A percentile compares a stretch with the other conserved stretches of the same genome.
These are phyloP conservation scores for Ectemnius cavifrons DNA, from an alignment of 2,888 invertebrate species.

Conservation along the genomic window DNA sequence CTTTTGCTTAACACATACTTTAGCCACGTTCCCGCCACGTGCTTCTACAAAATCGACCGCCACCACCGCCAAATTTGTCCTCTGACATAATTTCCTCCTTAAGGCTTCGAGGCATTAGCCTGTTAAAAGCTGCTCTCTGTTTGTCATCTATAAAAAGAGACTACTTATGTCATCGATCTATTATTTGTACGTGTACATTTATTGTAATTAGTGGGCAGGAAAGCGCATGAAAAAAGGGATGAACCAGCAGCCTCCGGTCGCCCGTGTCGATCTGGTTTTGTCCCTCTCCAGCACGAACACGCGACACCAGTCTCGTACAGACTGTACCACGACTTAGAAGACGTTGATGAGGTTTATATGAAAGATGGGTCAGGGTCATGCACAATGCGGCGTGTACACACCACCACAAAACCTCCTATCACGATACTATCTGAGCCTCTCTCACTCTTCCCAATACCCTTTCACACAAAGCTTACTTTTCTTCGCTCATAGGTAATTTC, in stretches of 20 bases:
- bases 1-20: background rate
- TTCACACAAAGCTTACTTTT: too few species aligned
- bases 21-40: background rate
- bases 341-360: slow-evolving; percentile 71
- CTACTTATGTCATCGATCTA: too few species aligned
- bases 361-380: slow-evolving; percentile 73
- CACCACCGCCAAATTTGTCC: too few species aligned
- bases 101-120: too few species aligned
- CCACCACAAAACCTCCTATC: slow-evolving; percentile 59
- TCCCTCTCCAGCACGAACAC: slow-evolving; percentile 37
- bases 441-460: background rate
- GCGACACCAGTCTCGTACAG: slow-evolving; percentile 50
- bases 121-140: too few species aligned
- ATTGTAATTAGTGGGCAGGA: too few species aligned
- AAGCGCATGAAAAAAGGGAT: slow-evolving; percentile 4
- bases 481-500: too few species aligned
- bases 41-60: background rate
- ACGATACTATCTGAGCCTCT: slow-evolving; percentile 17
- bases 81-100: too few species aligned
- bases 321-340: slow-evolving; percentile 70
- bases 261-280: slow-evolving; percentile 25
- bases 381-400: slow-evolving; percentile 68
- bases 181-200: too few species aligned
- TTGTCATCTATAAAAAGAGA: too few species aligned
- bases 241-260: slow-evolving; percentile 50